Evolutionary conservation across 2,888 invertebrate genomes (phyloP), one percentile per base, ranked within the genome.

Genomic region (Drosophila ustulata): DNA sequence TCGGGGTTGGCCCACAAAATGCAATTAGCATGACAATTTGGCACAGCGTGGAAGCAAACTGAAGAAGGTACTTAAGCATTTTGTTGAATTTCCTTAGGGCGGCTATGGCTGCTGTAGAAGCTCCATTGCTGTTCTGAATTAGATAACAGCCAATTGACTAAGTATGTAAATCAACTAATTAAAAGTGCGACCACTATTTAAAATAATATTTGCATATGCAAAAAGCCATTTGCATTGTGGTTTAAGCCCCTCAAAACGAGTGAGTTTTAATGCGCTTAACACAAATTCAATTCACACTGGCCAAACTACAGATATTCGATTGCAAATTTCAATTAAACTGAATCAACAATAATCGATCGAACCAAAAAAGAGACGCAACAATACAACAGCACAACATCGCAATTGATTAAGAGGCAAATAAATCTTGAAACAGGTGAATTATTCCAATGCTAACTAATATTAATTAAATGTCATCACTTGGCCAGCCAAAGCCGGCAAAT

Each of bases 1-100:
- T 57, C 32, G 73, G 51, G 49, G 46, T 37, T 45, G 50, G 37
- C 23, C 64, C 68, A 66, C 68, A 47, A 75, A 82, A 83, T 81
- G 79, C 73, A 81, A 84, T 81, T 81, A 82, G 81, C 79, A 68
- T 76, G 69, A 73, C 67, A 71, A 67, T 66, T 59, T 56, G 56
- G 34, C n/a, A 45, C 32, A 9, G n/a, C n/a, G 25, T 50, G 28
- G 30, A 9, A 26, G 18, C 9, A 9, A 7, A 13, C 13, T 3
- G 26, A 8, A 9, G 43, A 39, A 50, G 28, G 34, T 76, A 65
- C 64, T 73, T 55, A 55, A 59, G 28, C 18, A 59, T 49, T 50
- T 67, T 46, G 63, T 57, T 4, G 52, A 23, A 47, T 43, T 59
- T 56, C 53, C 53, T 51, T 49, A 23, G 28, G 45, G 37, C 46